These are phyloP conservation scores for Chionodraco myersi DNA, from an alignment of 2,113 vertebrate genomes.

Conservation along the genomic window DNA sequence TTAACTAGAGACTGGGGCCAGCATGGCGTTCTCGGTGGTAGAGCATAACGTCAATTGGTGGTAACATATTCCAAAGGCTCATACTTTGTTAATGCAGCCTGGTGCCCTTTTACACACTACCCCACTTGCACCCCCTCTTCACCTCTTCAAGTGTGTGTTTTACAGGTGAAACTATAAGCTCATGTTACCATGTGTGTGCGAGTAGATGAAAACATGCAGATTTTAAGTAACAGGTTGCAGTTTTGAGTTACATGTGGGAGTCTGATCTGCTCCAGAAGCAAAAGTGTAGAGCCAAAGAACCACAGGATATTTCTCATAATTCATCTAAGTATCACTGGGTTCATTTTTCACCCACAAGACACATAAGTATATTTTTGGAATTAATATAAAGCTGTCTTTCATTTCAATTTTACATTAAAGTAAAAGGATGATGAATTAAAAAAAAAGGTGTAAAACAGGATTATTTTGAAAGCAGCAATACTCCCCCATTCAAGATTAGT, in stretches of 20 bases:
- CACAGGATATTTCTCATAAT: neutral
- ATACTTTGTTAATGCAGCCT: conserved; percentile 48
- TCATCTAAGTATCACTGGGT: neutral
- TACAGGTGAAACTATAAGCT: conserved; percentile 26
- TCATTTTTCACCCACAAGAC: neutral
- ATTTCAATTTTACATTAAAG: neutral
- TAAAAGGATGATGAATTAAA: neutral
- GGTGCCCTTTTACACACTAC: conserved; percentile 27
- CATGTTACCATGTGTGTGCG: neutral
- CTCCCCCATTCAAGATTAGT: neutral
- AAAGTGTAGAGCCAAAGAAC: conserved; percentile 1
- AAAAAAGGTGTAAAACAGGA: neutral
- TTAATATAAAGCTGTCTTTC: neutral
- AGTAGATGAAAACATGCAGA: neutral
- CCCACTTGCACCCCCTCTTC: too few species aligned
- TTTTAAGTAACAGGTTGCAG: neutral
- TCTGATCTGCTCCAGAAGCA: neutral
- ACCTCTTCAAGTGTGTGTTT: conserved; percentile 6
- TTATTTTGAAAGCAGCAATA: neutral
- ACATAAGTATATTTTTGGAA: neutral
- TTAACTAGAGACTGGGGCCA: conserved; percentile 51
- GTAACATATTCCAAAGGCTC: conserved; percentile 46
- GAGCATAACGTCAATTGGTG: conserved; percentile 27
- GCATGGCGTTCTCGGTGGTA: conserved; percentile 13
- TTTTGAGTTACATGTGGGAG: neutral